Base-by-base conservation (phyloP, 1,140 invertebrate species). In the Microvelia longipes region DNA sequence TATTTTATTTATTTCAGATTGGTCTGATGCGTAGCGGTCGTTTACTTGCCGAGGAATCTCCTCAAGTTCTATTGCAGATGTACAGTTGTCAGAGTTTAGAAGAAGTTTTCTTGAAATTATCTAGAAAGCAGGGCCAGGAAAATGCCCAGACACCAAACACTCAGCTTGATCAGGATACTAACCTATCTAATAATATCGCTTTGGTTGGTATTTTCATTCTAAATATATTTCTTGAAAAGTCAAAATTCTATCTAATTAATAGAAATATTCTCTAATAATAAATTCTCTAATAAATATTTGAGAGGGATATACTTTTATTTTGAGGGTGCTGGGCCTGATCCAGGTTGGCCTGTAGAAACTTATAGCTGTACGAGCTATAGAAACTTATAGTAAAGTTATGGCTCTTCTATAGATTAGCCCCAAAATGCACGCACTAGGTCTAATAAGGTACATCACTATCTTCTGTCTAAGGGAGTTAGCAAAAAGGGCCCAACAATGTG, bases 61-160 rank as follows among this genome's bases (percentile, higher is more conserved):
- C 95, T 0, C 86, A 90, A 35, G 86, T 88, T 28, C 83, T 97
- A 0, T 83, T 98, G 28, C 82, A 86, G 2, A 88, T 90, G 81
- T 94, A 94, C 79, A 86, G 86, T 74, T 92, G 90, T 76, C 83
- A 88, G 72, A 91, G 89, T 26, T 80, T 98, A 5, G 94, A 98
- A 80, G 93, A 95, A 73, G 93, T 97, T 1, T 98, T 98, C 81
- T 83, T 98, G 14, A 94, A 95, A 79, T 81, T 98, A 0, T 96
- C 93, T 50, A 86, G 75, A 60, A 77, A 75, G 66, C 76, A 77
- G 68, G 75, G 74, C 19, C 73, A 74, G 67, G 73, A 74, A 29
- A 73, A 73, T 30, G 25, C 69, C n/a, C 27, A 50, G 25, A 5
- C 71, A 14, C 67, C 28, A 68, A n/a, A n/a, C n/a, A 68, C 71